Conservation (phyloP, 2,888 invertebrate genomes). For the Lordiphosa fenestrarum region DNA sequence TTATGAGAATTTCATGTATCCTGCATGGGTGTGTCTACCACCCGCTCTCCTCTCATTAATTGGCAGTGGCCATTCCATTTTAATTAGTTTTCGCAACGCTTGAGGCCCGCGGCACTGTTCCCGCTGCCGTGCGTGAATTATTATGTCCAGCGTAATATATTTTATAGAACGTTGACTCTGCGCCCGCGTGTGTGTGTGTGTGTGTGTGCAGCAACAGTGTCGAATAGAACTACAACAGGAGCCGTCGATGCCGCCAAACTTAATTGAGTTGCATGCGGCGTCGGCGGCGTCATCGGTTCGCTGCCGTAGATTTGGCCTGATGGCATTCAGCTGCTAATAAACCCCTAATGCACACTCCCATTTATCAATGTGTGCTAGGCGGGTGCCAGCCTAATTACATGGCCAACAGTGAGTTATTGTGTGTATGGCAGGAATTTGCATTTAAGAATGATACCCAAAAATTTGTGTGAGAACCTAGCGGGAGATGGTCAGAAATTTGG, state of each 20-base stretch:
- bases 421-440: conserved; percentile 18
- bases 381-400: conserved; percentile 25
- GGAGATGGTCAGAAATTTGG: no score
- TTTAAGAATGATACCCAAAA: background rate
- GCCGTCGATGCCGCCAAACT: conserved; percentile 57
- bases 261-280: conserved; percentile 68
- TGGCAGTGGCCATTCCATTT: conserved; percentile 70
- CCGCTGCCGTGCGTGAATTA: conserved; percentile 55
- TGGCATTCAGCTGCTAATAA: conserved; percentile 9
- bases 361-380: conserved; percentile 29
- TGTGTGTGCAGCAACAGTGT: conserved; percentile 41
- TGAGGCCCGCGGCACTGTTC: conserved; percentile 43
- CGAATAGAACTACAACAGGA: conserved; percentile 29
- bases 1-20: conserved; percentile 40
- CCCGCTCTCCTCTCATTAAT: conserved; percentile 49
- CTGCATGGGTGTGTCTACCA: conserved; percentile 31
- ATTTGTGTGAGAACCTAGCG: no score
- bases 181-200: conserved; percentile 18
- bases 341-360: conserved; percentile 5
- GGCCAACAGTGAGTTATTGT: conserved; percentile 29
- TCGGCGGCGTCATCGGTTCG: conserved; percentile 9
- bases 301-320: conserved; percentile 5
- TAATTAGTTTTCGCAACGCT: conserved; percentile 74
- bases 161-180: conserved; percentile 53
- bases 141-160: conserved; percentile 59